Base-by-base conservation (phyloP, 2,113 vertebrate species). In the Mirza zaza region DNA sequence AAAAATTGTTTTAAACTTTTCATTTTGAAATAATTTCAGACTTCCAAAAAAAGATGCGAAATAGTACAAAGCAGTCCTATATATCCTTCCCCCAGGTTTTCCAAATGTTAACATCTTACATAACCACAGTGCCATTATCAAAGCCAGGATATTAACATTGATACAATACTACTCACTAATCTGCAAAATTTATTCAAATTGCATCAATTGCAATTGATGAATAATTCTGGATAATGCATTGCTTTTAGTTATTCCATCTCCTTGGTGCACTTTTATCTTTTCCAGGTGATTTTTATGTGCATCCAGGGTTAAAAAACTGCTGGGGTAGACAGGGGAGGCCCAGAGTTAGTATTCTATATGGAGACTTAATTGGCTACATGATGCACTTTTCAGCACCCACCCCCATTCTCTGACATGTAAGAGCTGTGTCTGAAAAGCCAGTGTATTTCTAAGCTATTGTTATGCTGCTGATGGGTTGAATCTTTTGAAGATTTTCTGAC, bases 401-500 rank as follows among this genome's bases (percentile, higher is more conserved):
- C 8, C 63, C 57, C 23, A 3, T 68, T 67, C 79, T 91, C 79
- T 87, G 59, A 55, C 70, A 36, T 27, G 11, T 80, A 91, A 81
- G 57, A 84, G 36, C 59, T 0, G 0, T 73, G 23, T 92, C 68
- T 83, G 55, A 93, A 88, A 93, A 80, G 32, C 68, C 39, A 57
- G 57, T 61, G 45, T 63, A 55, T 91, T 92, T 90, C 94, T 79
- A 91, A 90, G 86, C 82, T 88, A 39, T 86, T 83, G 71, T 97
- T 85, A 75, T 63, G 29, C 87, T 94, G 65, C 85, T 48, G 68
- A 77, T 91, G 80, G 68, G 55, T 32, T 71, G 50, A 88, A 57
- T 97, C 86, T 20, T 79, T 94, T 88, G 95, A 97, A 94, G 87
- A 55, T 76, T 91, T 91, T 94, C 85, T 92, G 55, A 82, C 84